Evolutionary conservation across 2,888 invertebrate genomes (phyloP), one percentile per base, ranked within the genome.

Genomic region (Chelonus formosanus): DNA sequence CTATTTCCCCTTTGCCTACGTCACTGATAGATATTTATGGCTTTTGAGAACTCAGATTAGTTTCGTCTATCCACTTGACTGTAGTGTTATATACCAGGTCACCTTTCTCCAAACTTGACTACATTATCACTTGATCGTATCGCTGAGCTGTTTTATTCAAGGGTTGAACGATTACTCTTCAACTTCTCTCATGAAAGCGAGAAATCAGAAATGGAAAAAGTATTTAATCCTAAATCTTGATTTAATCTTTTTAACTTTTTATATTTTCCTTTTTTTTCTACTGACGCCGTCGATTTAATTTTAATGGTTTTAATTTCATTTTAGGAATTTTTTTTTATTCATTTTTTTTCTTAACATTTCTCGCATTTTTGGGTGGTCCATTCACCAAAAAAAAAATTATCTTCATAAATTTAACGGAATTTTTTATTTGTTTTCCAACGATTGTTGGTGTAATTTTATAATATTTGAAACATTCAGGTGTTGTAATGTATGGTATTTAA

Each of bases 1-100:
- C 52, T 55, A 56, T 59, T 54, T 58, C 53, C 36, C 52, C 50
- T 50, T 63, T 63, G 20, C 58, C 60, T 63, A 43, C 55, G 59
- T 67, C 34, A 57, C 35, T 43, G 63, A 67, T 65, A 52, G 67
- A 71, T 68, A 73, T 73, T 71, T 73, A 71, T 67, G 66, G 66
- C 66, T 69, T 69, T 68, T 57, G 40, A 63, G 67, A 69, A 63
- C 47, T 57, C 61, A 57, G 69, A 65, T 65, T 59, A 50, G 59
- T 60, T 54, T 59, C 45, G 6, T 20, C 48, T 20, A 31, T 20
- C 20, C 20, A 20, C 20, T 20, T 20, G 20, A 20, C 20, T 20
- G 20, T 20, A 20, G 20, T 20, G 20, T 20, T 20, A 20, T 20
- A 20, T 20, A 20, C 20, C 20, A 20, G 20, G 20, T 20, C 20